Evolutionary conservation across 2,888 invertebrate species (phyloP).

Genomic region (Hedychridium roseum): DNA sequence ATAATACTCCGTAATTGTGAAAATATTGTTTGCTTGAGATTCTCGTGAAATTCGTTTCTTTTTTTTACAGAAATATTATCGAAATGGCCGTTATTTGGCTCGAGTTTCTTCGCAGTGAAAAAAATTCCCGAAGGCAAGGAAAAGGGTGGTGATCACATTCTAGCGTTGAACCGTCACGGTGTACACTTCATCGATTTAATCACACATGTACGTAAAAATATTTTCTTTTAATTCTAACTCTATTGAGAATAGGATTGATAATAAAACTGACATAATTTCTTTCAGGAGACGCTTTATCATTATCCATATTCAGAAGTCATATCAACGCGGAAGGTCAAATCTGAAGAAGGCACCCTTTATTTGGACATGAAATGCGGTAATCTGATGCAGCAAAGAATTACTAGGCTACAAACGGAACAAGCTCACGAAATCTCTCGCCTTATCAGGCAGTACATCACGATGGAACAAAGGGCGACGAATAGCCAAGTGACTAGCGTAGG

Average conservation of each 20-base stretch:
- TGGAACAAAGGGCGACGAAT: conserved; percentile 72
- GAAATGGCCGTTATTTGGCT: conserved; percentile 96
- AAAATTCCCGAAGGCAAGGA: conserved; percentile 76
- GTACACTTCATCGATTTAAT: conserved; percentile 92
- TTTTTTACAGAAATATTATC: conserved; percentile 81
- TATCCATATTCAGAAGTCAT: conserved; percentile 96
- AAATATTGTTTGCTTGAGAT: too few relatives aligned
- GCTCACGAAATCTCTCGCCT: conserved; percentile 96
- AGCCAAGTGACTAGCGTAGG: conserved; percentile 50
- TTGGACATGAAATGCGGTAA: conserved; percentile 98
- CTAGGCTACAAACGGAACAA: conserved; percentile 95
- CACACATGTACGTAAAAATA: conserved; percentile 82
- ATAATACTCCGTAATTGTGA: too few relatives aligned
- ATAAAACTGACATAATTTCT: conserved; percentile 13
- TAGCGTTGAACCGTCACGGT: conserved; percentile 92
- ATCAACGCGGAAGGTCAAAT: conserved; percentile 90
- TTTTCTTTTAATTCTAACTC: background rate
- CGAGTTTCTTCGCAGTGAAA: conserved; percentile 96
- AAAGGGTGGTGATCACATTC: conserved; percentile 77
- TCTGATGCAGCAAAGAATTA: conserved; percentile 93
- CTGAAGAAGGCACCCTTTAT: conserved; percentile 89
- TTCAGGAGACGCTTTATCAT: conserved; percentile 85
- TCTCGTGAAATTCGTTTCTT: conserved; percentile 5
- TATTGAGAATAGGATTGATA: background rate
- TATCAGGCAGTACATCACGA: conserved; percentile 95